Evolutionary conservation across 2,797 vertebrate species (phyloP), one percentile per base, ranked within the genome.

Genomic region (Perodicticus potto): DNA sequence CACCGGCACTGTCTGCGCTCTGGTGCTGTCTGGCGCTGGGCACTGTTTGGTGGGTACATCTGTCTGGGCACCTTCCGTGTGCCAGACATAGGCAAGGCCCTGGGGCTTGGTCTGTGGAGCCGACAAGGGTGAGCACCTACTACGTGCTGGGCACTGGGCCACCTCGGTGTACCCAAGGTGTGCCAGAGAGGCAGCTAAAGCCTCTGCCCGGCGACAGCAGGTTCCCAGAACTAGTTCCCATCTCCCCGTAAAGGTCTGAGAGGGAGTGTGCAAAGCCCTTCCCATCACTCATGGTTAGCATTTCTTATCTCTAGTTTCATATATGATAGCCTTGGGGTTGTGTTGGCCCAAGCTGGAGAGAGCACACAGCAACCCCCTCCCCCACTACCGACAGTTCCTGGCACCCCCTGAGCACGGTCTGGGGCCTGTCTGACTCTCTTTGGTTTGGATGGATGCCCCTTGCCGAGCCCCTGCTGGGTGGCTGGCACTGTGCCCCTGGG

Each of bases 1-100:
- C 37, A 2, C n/a, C 16, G 17, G 4, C 1, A 10, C 20, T n/a
- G 59, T 4, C 1, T 20, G 5, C 0, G 27, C 45, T 8, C 22
- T 1, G 5, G 23, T 13, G 7, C 16, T 0, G 9, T 29, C 67
- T 0, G 53, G 57, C 7, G 32, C 53, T 3, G 40, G 53, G 25
- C 1, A 5, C 37, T 63, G 25, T 40, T 7, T 5, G 19, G 10
- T 17, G 25, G 67, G n/a, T 4, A 12, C 32, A 12, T 0, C 40
- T 17, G 0, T 11, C 34, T 4, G 3, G 70, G 40, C 2, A 5
- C 34, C 78, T 32, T 11, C 40, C 37, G 9, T 7, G 23, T 32
- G 20, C 37, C 25, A 23, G 11, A 19, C 17, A 32, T 1, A 9
- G 55, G 25, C 23, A 49, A 9, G 59, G 14, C 43, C 34, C 12